Percentiles rank a stretch among this genome's conserved stretches.
Evolutionary conservation across 2,797 vertebrate species (phyloP).

Genomic region (Megaceryle alcyon): DNA sequence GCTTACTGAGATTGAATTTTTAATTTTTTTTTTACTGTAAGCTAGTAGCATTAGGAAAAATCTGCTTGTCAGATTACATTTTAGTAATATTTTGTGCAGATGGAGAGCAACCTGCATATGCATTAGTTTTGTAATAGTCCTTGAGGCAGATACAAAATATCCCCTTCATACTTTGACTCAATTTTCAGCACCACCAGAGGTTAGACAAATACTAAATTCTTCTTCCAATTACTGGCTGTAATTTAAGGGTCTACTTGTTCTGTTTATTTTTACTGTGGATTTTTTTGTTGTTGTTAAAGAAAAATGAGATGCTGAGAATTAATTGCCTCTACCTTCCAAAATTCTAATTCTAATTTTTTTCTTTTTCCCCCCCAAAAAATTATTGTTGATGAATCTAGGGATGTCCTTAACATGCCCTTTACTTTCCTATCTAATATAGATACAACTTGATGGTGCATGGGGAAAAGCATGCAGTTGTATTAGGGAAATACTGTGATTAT

Average conservation of each 20-base stretch:
- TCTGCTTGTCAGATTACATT: not conserved
- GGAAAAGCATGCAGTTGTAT: not conserved
- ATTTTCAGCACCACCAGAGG: not conserved
- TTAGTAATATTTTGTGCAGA: not conserved
- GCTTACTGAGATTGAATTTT: not conserved
- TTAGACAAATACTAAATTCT: not conserved
- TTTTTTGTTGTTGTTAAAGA: not conserved
- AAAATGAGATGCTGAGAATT: not conserved
- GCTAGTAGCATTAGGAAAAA: not conserved
- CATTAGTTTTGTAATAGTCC: not conserved
- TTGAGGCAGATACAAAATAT: not conserved
- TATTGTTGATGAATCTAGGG: not conserved
- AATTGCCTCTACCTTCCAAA: not conserved
- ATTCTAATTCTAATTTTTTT: not conserved
- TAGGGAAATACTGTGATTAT: conserved; percentile 39
- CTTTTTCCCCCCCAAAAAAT: not conserved
- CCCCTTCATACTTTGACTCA: not conserved
- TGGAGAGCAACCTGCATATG: not conserved
- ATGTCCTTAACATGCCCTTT: not conserved
- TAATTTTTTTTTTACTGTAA: not conserved
- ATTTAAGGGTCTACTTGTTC: not conserved
- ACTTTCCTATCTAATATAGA: not conserved
- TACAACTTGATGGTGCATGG: not conserved
- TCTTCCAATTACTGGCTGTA: not conserved
- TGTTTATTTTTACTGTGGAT: not conserved